phyloP scores from a whole-genome alignment of 2,888 invertebrate species.

The Campoplex capitator region DNA sequence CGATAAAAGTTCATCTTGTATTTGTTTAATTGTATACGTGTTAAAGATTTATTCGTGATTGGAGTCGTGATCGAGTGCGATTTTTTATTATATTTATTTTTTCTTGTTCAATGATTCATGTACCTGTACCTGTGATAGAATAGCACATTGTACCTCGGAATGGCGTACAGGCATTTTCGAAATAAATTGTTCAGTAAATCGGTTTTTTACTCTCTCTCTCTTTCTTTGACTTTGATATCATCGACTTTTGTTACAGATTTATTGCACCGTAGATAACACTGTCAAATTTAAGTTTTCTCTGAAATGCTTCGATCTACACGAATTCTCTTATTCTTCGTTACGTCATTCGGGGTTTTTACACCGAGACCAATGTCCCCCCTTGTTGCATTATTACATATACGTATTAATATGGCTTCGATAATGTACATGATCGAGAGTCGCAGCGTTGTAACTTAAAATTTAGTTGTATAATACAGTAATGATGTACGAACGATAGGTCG shows the following conservation, averaged over 20 bases:
- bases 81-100: slow-evolving; percentile 6
- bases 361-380: neutral
- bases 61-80: slow-evolving; percentile 9
- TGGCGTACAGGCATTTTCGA: slow-evolving; percentile 67
- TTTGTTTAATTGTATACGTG: slow-evolving; percentile 44
- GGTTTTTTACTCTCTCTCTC: slow-evolving; percentile 17
- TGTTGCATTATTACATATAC: slow-evolving; percentile 47
- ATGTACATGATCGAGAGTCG: slow-evolving; percentile 62
- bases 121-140: slow-evolving; percentile 80
- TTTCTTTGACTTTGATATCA: neutral
- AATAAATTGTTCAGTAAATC: slow-evolving; percentile 49
- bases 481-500: slow-evolving; percentile 33
- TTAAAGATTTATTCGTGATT: slow-evolving; percentile 35
- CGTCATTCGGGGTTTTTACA: slow-evolving; percentile 34
- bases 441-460: slow-evolving; percentile 42
- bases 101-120: slow-evolving; percentile 70
- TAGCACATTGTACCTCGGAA: slow-evolving; percentile 77
- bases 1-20: neutral
- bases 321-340: slow-evolving; percentile 33
- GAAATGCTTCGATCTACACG: neutral
- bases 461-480: slow-evolving; percentile 54
- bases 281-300: slow-evolving; percentile 42
- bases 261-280: slow-evolving; percentile 58
- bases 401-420: slow-evolving; percentile 62
- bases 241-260: slow-evolving; percentile 43